These are phyloP conservation scores for Spodoptera litura DNA, from an alignment of 1,140 invertebrate species.

Conservation along the genomic window DNA sequence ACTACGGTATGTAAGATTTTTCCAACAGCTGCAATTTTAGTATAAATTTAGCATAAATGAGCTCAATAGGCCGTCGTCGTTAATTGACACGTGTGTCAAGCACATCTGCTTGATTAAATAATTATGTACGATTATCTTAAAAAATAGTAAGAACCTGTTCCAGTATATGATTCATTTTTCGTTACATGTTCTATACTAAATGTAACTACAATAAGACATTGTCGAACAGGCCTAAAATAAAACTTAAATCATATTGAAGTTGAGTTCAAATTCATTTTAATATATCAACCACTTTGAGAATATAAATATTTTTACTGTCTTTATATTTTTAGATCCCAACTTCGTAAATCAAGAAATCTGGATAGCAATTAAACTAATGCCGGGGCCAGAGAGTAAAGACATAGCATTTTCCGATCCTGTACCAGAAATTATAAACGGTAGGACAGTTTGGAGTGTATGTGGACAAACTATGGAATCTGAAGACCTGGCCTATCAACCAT, in stretches of 20 bases:
- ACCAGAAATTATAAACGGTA: constrained; percentile 72
- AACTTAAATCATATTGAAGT: too few species aligned
- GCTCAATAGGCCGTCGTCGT: too few species aligned
- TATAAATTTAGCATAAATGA: background rate
- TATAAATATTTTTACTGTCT: too few species aligned
- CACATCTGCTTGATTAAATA: too few species aligned
- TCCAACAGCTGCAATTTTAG: background rate
- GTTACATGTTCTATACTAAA: too few species aligned
- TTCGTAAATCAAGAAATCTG: constrained; percentile 78
- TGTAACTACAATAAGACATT: too few species aligned
- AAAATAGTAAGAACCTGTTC: too few species aligned
- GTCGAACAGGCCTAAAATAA: too few species aligned
- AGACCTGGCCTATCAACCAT: constrained; percentile 79
- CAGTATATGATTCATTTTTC: too few species aligned
- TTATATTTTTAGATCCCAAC: constrained; percentile 73
- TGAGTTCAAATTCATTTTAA: background rate
- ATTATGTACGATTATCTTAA: too few species aligned
- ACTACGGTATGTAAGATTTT: constrained; percentile 61
- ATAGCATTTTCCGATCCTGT: constrained; percentile 72
- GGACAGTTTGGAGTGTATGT: constrained; percentile 74
- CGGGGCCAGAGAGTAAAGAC: constrained; percentile 76
- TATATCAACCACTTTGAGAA: background rate
- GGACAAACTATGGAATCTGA: constrained; percentile 79
- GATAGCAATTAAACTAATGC: constrained; percentile 79
- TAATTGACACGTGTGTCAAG: too few species aligned